phyloP scores from a whole-genome alignment of 2,113 vertebrate species.

The western clawed frog (Xenopus tropicalis) region UCB_Xtro_10.0 CM004449.2:116030501-116031000 shows the following conservation, averaged over 20 bases:
- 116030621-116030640: conserved; percentile 4
- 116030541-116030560: neutral
- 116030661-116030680: conserved; percentile 24
- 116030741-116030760: conserved; percentile 2
- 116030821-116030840: too few relatives aligned
- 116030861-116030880: too few relatives aligned
- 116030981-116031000: too few relatives aligned
- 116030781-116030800: neutral
- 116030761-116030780: neutral
- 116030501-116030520: too few relatives aligned
- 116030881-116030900: too few relatives aligned
- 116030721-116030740: conserved; percentile 18
- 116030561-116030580: neutral
- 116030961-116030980: too few relatives aligned
- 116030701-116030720: neutral
- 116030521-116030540: neutral
- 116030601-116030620: neutral
- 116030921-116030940: too few relatives aligned
- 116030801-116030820: too few relatives aligned
- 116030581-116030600: conserved; percentile 4
- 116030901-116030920: too few relatives aligned
- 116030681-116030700: conserved; percentile 12
- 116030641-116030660: conserved; percentile 22
- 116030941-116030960: too few relatives aligned
- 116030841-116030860: too few relatives aligned